Percentiles rank a stretch among this genome's conserved stretches.
These are phyloP conservation scores for Hexactinellida sp. DNA, from an alignment of 37 sponge, comb jelly and placozoan genomes.

Conservation along the genomic window DNA sequence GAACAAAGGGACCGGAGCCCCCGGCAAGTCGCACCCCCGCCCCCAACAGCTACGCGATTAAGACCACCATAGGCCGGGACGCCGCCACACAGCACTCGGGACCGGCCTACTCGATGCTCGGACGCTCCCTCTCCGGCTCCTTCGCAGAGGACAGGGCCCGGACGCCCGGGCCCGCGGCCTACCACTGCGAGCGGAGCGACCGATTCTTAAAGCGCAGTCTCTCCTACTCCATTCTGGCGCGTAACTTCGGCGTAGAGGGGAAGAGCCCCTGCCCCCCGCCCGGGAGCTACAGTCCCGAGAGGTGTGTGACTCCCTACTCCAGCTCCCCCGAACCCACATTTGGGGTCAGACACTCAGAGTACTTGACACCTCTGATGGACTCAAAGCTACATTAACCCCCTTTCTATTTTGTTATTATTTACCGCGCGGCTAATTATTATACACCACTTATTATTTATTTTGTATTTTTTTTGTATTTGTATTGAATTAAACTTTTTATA, in stretches of 20 bases:
- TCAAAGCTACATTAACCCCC: too few relatives aligned
- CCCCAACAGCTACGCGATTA: constrained; percentile 81
- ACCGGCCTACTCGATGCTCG: constrained; percentile 78
- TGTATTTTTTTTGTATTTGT: too few relatives aligned
- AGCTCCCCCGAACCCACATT: constrained; percentile 63
- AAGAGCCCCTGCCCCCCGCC: constrained; percentile 52
- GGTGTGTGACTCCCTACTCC: constrained; percentile 31
- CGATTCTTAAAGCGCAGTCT: constrained; percentile 44
- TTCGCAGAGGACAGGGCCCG: constrained; percentile 90
- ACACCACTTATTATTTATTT: too few relatives aligned
- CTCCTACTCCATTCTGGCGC: constrained; percentile 81
- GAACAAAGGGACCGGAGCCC: not conserved
- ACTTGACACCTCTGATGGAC: constrained; percentile 70
- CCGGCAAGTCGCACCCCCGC: constrained; percentile 76
- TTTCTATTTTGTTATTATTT: too few relatives aligned
- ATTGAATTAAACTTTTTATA: too few relatives aligned
- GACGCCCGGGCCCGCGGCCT: constrained; percentile 90
- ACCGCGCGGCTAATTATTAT: too few relatives aligned
- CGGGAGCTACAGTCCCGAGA: constrained; percentile 81
- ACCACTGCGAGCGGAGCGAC: constrained; percentile 43
- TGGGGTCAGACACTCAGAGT: constrained; percentile 92
- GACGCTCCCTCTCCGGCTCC: constrained; percentile 50
- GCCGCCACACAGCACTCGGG: constrained; percentile 50
- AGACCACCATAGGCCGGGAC: constrained; percentile 63
- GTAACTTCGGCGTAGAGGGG: constrained; percentile 66